A percentile compares a stretch with the other conserved stretches of the same genome.
Evolutionary conservation across 1,140 invertebrate species (phyloP).

Genomic region (Arctopsyche grandis): DNA sequence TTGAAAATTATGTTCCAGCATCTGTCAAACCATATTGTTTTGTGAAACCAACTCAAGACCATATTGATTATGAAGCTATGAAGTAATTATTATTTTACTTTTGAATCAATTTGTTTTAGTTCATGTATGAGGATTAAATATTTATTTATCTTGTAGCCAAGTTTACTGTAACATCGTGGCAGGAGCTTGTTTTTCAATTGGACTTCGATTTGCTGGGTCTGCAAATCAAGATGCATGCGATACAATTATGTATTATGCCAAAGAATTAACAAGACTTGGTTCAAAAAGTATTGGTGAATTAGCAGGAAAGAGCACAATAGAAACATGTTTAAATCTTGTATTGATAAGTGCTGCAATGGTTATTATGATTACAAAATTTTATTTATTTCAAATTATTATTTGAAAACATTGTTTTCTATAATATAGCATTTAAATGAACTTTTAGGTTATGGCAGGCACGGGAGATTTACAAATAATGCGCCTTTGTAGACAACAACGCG

Average conservation of each 20-base stretch:
- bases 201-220: conserved; percentile 93
- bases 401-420: background rate
- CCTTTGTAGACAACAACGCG: conserved; percentile 84
- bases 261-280: conserved; percentile 70
- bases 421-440: background rate
- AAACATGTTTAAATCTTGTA: conserved; percentile 88
- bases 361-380: conserved; percentile 54
- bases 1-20: conserved; percentile 83
- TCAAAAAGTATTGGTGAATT: conserved; percentile 82
- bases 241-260: conserved; percentile 75
- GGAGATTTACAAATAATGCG: conserved; percentile 89
- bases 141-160: conserved; percentile 73
- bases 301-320: conserved; percentile 89
- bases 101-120: background rate
- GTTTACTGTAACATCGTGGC: conserved; percentile 96
- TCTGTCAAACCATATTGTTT: conserved; percentile 78
- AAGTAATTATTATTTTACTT: conserved; percentile 70
- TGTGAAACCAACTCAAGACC: conserved; percentile 73
- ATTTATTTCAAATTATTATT: background rate
- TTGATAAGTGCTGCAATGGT: conserved; percentile 84
- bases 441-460: conserved; percentile 91
- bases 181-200: conserved; percentile 94
- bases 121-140: background rate
- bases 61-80: conserved; percentile 94
- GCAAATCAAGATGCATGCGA: conserved; percentile 84